phyloP scores from a whole-genome alignment of 53 echinoderm and acorn worm species.

The Pentamera pediparva region DNA sequence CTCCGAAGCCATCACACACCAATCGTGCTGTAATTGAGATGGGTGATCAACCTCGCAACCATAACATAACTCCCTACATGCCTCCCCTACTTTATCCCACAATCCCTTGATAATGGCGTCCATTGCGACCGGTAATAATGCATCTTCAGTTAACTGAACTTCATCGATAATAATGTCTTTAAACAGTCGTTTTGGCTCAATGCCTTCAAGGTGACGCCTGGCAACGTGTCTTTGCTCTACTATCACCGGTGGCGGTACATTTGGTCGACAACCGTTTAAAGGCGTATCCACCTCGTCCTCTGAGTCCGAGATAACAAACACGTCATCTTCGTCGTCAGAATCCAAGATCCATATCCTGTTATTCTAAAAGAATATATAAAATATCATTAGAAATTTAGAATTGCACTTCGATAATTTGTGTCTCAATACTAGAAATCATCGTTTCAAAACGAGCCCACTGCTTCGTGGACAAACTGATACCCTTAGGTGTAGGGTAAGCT shows the following conservation, averaged over 20 bases:
- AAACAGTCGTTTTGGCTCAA: not conserved
- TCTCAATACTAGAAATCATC: not conserved
- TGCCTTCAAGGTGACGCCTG: not conserved
- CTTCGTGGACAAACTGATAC: not conserved
- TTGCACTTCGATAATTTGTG: not conserved
- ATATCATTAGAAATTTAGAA: not conserved
- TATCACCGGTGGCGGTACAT: not conserved
- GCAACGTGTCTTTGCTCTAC: not conserved
- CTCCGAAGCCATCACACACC: constrained; percentile 9
- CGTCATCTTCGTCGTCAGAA: constrained; percentile 10
- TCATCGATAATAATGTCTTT: not conserved
- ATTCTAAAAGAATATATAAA: no score
- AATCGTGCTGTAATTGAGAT: constrained; percentile 18
- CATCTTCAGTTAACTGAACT: not conserved
- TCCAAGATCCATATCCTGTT: not conserved
- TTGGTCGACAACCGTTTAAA: no score
- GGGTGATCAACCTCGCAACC: not conserved
- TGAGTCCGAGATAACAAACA: no score
- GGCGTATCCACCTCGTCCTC: not conserved
- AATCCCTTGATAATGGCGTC: not conserved
- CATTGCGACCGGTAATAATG: not conserved
- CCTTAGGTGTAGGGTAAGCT: constrained; percentile 4
- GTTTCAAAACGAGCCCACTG: constrained; percentile 2
- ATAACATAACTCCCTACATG: not conserved
- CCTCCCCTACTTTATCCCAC: not conserved